Evolutionary conservation across 2,797 vertebrate genomes (phyloP), one percentile per base, ranked within the genome.

Genomic region (Rhadinocentrus ornatus): DNA sequence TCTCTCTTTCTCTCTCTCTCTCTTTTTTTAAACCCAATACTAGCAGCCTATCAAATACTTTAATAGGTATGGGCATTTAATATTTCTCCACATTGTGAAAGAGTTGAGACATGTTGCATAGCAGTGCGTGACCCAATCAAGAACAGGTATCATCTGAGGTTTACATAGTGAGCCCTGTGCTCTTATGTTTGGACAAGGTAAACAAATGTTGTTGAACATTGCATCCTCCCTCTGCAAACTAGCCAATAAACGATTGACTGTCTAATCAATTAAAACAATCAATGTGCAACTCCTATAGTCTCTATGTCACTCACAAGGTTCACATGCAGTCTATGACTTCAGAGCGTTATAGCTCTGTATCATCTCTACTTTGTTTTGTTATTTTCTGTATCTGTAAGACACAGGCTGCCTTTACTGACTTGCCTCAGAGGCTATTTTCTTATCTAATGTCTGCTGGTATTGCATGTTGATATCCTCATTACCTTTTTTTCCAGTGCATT

Each of bases 211-310:
- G 0, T 31, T 37, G 50, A 78, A 62, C 62, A 54, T 63, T 64
- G 58, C 59, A 48, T 63, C 65, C 50, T 55, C 20, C 63, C 53
- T 81, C 70, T 73, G 69, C 59, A 48, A 34, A 41, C 46, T 31
- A 66, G 65, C 82, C 80, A 74, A 81, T 90, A 79, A 82, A 86
- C 85, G 83, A 88, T 76, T 78, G 78, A 88, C 68, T 78, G 69
- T 60, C 84, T 69, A 59, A 76, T 85, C 86, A 85, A 83, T 86
- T 69, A 52, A 63, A 62, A 54, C 69, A 75, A 88, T 92, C 89
- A 85, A 82, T 90, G 56, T 27, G 22, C 60, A 64, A 62, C 37
- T 60, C 50, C 71, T 74, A 46, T 74, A 46, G 60, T 83, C 61
- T 73, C 57, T 39, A 35, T 83, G 59, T 83, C 67, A 75, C 77